Conservation (phyloP, 1,140 invertebrate species). For the Magallana angulata region DNA sequence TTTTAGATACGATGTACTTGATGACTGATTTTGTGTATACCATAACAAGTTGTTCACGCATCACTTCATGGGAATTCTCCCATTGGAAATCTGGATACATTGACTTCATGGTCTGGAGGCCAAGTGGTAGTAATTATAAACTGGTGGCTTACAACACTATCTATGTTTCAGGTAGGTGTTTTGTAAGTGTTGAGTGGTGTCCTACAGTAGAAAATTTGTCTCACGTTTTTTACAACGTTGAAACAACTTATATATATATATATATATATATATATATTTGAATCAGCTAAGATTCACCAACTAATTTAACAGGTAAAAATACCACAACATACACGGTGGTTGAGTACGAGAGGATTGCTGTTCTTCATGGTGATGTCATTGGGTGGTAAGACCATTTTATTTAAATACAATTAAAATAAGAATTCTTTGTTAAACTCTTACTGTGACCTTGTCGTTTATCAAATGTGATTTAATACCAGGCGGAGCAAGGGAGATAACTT, state of each 20-base stretch:
- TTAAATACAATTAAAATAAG: background rate
- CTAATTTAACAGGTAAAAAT: background rate
- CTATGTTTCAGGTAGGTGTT: background rate
- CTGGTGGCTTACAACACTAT: slow-evolving; percentile 6
- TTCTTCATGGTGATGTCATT: background rate
- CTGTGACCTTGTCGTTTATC: no score
- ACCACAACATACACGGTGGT: background rate
- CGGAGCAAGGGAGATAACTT: background rate
- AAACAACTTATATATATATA: background rate
- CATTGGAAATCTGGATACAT: slow-evolving; percentile 7
- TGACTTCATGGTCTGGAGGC: slow-evolving; percentile 19
- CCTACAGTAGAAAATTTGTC: background rate
- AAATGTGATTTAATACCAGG: background rate
- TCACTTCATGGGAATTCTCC: slow-evolving; percentile 6
- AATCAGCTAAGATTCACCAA: background rate
- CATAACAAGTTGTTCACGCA: background rate
- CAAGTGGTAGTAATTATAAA: background rate
- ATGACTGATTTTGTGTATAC: slow-evolving; percentile 19
- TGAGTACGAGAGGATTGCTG: slow-evolving; percentile 21
- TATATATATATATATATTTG: background rate
- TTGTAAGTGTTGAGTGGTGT: background rate
- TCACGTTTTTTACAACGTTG: background rate
- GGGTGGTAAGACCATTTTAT: background rate
- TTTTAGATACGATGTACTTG: slow-evolving; percentile 5
- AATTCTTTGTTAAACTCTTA: no score